Percentiles rank a stretch among this genome's conserved stretches.
phyloP scores from a whole-genome alignment of 2,797 vertebrate genomes.

The Novumbra hubbsi region DNA sequence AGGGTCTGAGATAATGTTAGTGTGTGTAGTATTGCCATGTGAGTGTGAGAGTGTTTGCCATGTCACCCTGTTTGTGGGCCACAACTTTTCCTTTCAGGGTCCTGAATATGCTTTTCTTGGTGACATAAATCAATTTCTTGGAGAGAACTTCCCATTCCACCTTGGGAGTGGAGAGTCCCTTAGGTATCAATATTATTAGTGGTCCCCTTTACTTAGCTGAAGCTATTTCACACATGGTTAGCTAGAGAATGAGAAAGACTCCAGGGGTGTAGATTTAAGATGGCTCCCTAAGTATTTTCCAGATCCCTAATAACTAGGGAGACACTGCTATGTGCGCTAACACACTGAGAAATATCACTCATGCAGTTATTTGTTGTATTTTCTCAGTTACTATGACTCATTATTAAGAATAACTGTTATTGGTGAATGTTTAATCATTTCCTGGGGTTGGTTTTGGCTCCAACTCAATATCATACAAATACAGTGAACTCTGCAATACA shows the following conservation, averaged over 20 bases:
- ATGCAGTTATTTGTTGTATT: too few relatives aligned
- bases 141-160: slow-evolving; percentile 75
- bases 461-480: too few relatives aligned
- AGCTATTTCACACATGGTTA: slow-evolving; percentile 88
- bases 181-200: slow-evolving; percentile 85
- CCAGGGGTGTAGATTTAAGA: slow-evolving; percentile 75
- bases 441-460: too few relatives aligned
- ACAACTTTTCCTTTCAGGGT: too few relatives aligned
- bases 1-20: too few relatives aligned
- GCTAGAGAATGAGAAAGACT: slow-evolving; percentile 76
- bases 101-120: slow-evolving; percentile 11
- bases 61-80: too few relatives aligned
- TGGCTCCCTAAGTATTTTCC: slow-evolving; percentile 75
- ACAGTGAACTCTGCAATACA: too few relatives aligned
- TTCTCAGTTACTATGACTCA: too few relatives aligned
- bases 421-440: too few relatives aligned
- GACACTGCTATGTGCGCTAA: slow-evolving; percentile 64
- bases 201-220: slow-evolving; percentile 79
- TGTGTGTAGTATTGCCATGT: too few relatives aligned
- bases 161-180: slow-evolving; percentile 75
- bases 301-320: slow-evolving; percentile 71
- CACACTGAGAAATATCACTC: slow-evolving; percentile 45
- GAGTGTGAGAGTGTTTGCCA: too few relatives aligned
- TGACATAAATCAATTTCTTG: slow-evolving; percentile 81
- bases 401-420: too few relatives aligned